These are phyloP conservation scores for Folsomia candida DNA, from an alignment of 2,888 invertebrate genomes.

Conservation along the genomic window DNA sequence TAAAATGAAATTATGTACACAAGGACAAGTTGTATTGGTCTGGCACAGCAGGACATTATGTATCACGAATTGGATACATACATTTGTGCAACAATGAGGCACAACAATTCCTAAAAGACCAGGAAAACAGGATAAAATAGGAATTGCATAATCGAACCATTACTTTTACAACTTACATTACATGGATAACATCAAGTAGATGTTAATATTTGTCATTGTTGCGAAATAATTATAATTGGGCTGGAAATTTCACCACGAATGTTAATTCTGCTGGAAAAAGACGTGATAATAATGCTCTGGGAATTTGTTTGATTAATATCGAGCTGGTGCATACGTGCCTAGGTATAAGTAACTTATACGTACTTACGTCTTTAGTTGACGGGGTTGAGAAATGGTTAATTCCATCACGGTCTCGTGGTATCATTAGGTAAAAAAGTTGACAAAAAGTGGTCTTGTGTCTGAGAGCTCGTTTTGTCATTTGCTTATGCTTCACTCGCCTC, in stretches of 20 bases:
- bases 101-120: no score
- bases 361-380: background rate
- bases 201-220: background rate
- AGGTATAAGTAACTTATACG: no score
- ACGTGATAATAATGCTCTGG: background rate
- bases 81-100: no score
- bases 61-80: no score
- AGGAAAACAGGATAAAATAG: no score
- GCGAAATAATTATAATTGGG: background rate
- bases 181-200: no score
- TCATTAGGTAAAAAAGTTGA: background rate
- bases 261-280: background rate
- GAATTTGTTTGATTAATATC: background rate
- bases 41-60: no score
- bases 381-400: background rate
- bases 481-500: background rate
- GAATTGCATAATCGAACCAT: no score
- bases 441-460: background rate
- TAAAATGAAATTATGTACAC: no score
- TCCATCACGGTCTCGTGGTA: background rate
- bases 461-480: background rate
- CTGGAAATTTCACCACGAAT: background rate
- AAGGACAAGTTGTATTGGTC: no score
- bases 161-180: no score
- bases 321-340: no score